phyloP scores from a whole-genome alignment of 2,888 invertebrate genomes.

The Drosophila cracens region DNA sequence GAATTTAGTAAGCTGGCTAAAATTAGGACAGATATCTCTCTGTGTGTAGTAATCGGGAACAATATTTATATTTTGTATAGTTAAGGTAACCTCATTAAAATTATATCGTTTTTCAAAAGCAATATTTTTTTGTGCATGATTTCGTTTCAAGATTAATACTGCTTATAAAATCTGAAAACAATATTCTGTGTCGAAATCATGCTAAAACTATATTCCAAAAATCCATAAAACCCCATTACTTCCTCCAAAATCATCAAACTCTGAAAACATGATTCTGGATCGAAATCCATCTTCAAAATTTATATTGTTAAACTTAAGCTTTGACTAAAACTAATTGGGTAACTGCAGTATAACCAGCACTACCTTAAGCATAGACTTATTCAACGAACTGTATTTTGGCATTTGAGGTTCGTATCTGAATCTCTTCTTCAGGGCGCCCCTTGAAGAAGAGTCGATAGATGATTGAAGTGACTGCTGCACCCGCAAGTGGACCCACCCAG shows the following conservation, averaged over 20 bases:
- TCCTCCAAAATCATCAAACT: no score
- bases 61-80: not conserved
- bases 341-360: not conserved
- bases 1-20: not conserved
- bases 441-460: slow-evolving; percentile 84
- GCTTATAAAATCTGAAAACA: not conserved
- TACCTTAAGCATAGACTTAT: slow-evolving; percentile 23
- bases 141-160: not conserved
- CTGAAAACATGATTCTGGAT: no score
- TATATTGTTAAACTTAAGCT: slow-evolving; percentile 21
- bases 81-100: not conserved
- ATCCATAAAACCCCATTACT: not conserved
- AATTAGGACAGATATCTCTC: not conserved
- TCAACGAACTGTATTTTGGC: slow-evolving; percentile 55
- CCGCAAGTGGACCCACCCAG: slow-evolving; percentile 88
- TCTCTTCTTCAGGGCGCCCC: slow-evolving; percentile 61
- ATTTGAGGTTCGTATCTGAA: slow-evolving; percentile 44
- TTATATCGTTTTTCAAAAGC: not conserved
- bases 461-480: slow-evolving; percentile 83
- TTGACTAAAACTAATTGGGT: slow-evolving; percentile 17
- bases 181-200: not conserved
- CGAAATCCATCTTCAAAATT: no score
- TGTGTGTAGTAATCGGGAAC: no score
- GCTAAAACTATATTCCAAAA: not conserved
- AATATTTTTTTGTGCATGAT: not conserved